phyloP scores from a whole-genome alignment of 2,888 invertebrate genomes.

The Electrophaes corylata region DNA sequence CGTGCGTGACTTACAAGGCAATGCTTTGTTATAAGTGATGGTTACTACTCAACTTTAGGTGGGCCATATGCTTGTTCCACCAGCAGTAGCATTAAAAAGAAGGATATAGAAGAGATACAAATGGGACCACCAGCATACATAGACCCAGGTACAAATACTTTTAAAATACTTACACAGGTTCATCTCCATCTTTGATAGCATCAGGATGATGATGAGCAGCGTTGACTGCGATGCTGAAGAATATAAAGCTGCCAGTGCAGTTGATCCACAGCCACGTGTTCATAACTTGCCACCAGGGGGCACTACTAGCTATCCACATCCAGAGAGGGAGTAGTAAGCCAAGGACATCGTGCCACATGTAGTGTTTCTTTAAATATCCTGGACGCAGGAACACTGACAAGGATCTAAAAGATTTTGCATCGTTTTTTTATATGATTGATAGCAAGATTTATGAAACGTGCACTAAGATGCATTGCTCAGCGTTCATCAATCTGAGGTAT shows the following conservation, averaged over 20 bases:
- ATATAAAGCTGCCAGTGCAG: conserved; percentile 84
- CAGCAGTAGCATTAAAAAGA: no score
- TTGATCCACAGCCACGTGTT: conserved; percentile 84
- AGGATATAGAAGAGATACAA: no score
- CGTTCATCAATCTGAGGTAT: no score
- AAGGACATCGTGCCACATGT: conserved; percentile 63
- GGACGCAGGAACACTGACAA: conserved; percentile 52
- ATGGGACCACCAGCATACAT: no score
- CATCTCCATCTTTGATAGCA: conserved; percentile 92
- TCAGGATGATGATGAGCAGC: conserved; percentile 93
- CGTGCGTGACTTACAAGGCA: no score
- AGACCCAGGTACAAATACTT: not conserved
- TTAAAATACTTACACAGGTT: conserved; percentile 78
- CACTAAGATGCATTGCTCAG: no score
- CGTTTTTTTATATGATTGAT: no score
- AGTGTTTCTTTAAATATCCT: conserved; percentile 60
- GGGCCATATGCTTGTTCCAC: no score
- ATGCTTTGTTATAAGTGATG: no score
- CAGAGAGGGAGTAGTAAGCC: conserved; percentile 69
- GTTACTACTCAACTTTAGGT: no score
- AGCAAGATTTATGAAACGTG: no score
- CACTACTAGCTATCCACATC: conserved; percentile 69
- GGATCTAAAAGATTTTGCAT: conserved; percentile 47
- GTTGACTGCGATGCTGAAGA: conserved; percentile 87
- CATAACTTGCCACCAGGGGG: conserved; percentile 58